Evolutionary conservation across 2,797 vertebrate genomes (phyloP).

Genomic region (Thaleichthys pacificus): DNA sequence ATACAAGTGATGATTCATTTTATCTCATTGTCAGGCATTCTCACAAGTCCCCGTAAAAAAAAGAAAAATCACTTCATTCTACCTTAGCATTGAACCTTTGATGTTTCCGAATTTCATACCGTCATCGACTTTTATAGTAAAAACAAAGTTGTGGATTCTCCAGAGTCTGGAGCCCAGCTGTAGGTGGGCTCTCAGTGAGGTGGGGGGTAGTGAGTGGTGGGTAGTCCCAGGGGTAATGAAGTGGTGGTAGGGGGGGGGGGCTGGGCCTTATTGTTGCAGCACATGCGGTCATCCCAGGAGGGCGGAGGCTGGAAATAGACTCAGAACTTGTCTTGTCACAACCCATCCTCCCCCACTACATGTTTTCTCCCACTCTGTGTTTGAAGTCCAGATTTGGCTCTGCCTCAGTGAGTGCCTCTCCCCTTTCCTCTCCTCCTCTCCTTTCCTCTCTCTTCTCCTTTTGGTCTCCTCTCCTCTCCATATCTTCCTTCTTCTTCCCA

Average conservation of each 20-base stretch:
- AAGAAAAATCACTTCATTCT: too few species aligned
- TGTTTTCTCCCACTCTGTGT: slow-evolving; percentile 45
- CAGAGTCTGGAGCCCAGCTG: neutral
- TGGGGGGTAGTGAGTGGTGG: slow-evolving; percentile 9
- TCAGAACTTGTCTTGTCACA: slow-evolving; percentile 43
- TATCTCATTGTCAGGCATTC: neutral
- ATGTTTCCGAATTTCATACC: too few species aligned
- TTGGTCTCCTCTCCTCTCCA: neutral
- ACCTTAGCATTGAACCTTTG: too few species aligned
- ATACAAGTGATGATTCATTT: neutral
- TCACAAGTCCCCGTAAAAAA: too few species aligned
- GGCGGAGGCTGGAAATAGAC: slow-evolving; percentile 64
- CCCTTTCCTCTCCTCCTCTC: neutral
- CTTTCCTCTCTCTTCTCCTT: neutral
- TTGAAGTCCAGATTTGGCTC: slow-evolving; percentile 69
- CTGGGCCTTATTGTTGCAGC: slow-evolving; percentile 73
- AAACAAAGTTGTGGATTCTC: neutral
- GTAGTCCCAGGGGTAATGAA: slow-evolving; percentile 55
- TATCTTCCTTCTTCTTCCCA: neutral
- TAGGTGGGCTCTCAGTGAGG: neutral
- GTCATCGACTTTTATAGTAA: too few species aligned
- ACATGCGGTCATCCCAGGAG: slow-evolving; percentile 65
- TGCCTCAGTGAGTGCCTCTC: slow-evolving; percentile 1
- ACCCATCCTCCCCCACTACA: slow-evolving; percentile 9
- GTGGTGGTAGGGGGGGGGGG: slow-evolving; percentile 21